Base-by-base conservation (phyloP, 1,140 invertebrate species). In the Camponotus floridanus region DNA sequence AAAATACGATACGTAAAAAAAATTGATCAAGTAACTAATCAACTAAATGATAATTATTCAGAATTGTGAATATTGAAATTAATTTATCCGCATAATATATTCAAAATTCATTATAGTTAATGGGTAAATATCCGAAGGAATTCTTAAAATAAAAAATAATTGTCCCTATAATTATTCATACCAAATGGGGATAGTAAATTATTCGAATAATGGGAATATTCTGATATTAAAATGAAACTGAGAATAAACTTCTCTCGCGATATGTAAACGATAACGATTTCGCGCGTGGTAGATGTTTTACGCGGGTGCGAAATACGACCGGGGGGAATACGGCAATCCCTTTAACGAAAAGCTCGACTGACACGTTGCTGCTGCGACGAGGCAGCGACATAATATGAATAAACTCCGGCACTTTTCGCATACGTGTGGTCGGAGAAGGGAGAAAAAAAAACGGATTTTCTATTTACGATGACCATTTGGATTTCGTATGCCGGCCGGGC, bases 391-490 rank as follows among this genome's bases (percentile, higher is more conserved):
- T 91, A 45, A 73, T 89, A 91, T 90, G 91, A 93, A 93, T 93
- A 92, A 93, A 93, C 89, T 92, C 89, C 68, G 87, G 83, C 85
- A 89, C 92, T 93, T 93, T 94, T 78, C 90, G 85, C 83, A 79
- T 67, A 68, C 78, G 84, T 86, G 86, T 87, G 51, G 3, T n/a
- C 73, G 62, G 18, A 33, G 8, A 59, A 55, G 8, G 39, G 80
- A 76, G 81, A 85, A 87, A 92, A 93, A 92, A 93, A 94, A 93
- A 93, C 91, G 93, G 94, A 94, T 94, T 93, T 94, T 94, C 93
- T 93, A 94, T 94, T 94, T 94, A 94, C 94, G 94, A 94, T 94
- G 94, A 94, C 94, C 93, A 94, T 94, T 94, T 94, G 92, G 93
- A 93, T 94, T 94, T 94, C 91, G 91, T 91, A 89, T 89, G 87